These are phyloP conservation scores for Psilanteris sp. DNA, from an alignment of 1,140 invertebrate species.

Conservation along the genomic window DNA sequence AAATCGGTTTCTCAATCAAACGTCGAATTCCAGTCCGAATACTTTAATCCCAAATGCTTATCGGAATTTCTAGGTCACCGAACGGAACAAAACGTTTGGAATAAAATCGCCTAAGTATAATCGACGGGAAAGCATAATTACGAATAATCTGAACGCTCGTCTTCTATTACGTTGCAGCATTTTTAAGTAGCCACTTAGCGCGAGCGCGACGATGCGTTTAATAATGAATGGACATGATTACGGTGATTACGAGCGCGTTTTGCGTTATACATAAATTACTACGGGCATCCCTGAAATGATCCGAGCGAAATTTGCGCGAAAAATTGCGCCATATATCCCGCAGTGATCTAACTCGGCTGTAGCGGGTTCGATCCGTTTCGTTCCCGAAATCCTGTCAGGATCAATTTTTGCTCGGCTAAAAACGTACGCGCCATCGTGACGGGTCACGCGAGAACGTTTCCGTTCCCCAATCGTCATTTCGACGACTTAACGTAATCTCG, in stretches of 20 bases:
- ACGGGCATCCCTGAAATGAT: slow-evolving; percentile 21
- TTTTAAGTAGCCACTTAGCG: slow-evolving; percentile 58
- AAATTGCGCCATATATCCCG: no score
- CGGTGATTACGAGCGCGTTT: slow-evolving; percentile 50
- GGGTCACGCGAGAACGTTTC: no score
- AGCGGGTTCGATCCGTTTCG: no score
- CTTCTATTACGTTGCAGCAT: slow-evolving; percentile 31
- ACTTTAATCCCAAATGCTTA: no score
- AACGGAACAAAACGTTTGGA: slow-evolving; percentile 23
- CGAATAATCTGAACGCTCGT: slow-evolving; percentile 31
- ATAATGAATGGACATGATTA: slow-evolving; percentile 61
- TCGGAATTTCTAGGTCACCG: slow-evolving; percentile 44
- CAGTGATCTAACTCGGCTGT: no score
- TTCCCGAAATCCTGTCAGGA: no score
- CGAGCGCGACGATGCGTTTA: slow-evolving; percentile 60
- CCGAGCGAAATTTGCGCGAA: slow-evolving; percentile 14
- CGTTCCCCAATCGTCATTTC: no score
- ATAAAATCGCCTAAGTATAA: slow-evolving; percentile 34
- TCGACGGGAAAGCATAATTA: slow-evolving; percentile 37
- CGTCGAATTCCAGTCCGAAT: no score
- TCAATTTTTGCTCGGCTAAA: no score
- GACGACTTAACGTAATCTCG: no score
- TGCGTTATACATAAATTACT: slow-evolving; percentile 48
- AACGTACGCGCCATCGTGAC: no score
- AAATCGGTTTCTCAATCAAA: no score